Base-by-base conservation (phyloP, 2,797 vertebrate species). In the Galagoides demidoff region DNA sequence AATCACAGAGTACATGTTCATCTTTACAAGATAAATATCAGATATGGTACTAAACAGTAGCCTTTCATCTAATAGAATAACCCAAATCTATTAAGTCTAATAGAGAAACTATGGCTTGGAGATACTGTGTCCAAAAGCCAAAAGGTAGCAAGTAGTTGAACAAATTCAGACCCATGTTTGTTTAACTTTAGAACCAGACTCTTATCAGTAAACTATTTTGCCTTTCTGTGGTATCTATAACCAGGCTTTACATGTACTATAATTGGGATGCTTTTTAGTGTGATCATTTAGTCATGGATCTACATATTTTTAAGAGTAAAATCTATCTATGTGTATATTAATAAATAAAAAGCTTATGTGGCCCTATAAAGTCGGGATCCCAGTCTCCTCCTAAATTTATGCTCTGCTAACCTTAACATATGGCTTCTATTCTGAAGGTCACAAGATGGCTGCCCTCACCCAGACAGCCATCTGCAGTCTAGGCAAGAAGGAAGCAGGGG, bases 391-490 rank as follows among this genome's bases (percentile, higher is more conserved):
- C 57, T 92, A 74, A 95, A 71, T 96, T 96, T 97, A 57, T 95
- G 71, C 63, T 86, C 37, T 81, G 84, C 74, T 74, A 92, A 59
- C 85, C 63, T 90, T 90, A 90, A 95, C 96, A 96, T 94, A 96
- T 89, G 95, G 92, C 64, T 95, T 90, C 66, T 87, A 49, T 96
- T 95, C 78, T 92, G 82, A 95, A 96, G 88, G 82, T 85, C 59
- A 39, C 82, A 57, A 83, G 68, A 64, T 90, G 92, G n/a, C 92
- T 94, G 61, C 83, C 85, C 59, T 63, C 16, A 83, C n/a, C 59
- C 79, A 73, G 71, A 39, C n/a, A 84, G 91, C 97, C 96, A 94
- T 97, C 93, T 97, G 97, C 84, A 90, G 89, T 84, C 71, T 86
- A 91, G 85, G 66, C 79, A 84, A 79, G 85, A 85, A 96, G 76